These are phyloP conservation scores for Catotricha subobsoleta DNA, from an alignment of 2,888 invertebrate genomes.

Conservation along the genomic window DNA sequence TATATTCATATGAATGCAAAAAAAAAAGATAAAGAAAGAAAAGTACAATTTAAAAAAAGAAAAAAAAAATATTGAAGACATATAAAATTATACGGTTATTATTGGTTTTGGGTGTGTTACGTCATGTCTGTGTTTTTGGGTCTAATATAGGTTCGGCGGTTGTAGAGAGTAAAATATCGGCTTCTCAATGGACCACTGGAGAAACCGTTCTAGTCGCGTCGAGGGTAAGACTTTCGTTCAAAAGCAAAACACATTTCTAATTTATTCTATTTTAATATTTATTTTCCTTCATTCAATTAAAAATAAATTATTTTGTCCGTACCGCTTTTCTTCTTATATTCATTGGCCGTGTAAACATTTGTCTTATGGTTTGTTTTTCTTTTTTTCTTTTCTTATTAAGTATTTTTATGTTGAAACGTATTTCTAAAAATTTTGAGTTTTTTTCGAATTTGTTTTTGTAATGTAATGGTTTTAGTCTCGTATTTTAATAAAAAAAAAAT, in stretches of 20 bases:
- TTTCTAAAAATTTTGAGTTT: too few relatives aligned
- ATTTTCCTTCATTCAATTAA: conserved; percentile 4
- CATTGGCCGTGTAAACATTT: background rate
- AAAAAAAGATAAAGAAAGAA: background rate
- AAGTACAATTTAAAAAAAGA: background rate
- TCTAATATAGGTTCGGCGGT: conserved; percentile 8
- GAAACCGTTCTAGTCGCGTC: conserved; percentile 11
- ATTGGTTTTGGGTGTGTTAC: conserved; percentile 4
- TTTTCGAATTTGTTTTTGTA: too few relatives aligned
- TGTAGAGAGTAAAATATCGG: conserved; percentile 13
- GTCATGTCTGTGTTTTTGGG: conserved; percentile 7
- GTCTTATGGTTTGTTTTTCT: background rate
- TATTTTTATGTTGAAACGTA: too few relatives aligned
- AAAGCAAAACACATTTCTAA: background rate
- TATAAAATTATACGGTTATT: background rate
- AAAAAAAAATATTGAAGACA: background rate
- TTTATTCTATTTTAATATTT: background rate
- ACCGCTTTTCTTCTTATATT: background rate
- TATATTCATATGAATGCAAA: too few relatives aligned
- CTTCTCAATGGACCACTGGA: conserved; percentile 11
- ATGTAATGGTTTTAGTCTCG: too few relatives aligned
- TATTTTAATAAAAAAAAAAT: too few relatives aligned
- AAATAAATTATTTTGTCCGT: background rate
- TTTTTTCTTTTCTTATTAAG: too few relatives aligned
- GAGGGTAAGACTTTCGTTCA: conserved; percentile 12